Evolutionary conservation across 2,888 invertebrate genomes (phyloP), one percentile per base, ranked within the genome.

Genomic region (Psococerastis gibbosa): DNA sequence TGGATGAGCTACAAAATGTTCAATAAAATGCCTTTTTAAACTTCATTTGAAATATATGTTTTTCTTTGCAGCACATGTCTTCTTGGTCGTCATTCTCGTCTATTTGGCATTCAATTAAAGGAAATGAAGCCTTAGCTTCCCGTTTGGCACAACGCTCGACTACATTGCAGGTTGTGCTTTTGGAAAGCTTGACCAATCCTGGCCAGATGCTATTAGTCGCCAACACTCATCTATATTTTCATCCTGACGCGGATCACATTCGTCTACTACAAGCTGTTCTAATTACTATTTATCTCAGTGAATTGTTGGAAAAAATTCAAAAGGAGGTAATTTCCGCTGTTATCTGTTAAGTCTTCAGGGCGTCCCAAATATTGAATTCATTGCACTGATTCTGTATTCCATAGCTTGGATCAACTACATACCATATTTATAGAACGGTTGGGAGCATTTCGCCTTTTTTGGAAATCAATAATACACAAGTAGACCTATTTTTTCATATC

Each of bases 171-270:
- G 50, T 68, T 13, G 64, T 67, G 22, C 57, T 70, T 44, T 60
- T 84, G 22, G 65, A 71, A 52, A 71, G 72, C 2, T 57, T 64
- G 48, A 72, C 71, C 11, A 67, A 67, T 46, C 62, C 64, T 2
- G 60, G 64, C 46, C 68, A 76, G 52, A 60, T 75, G 44, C 53
- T 84, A 27, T 56, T 84, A 31, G 65, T 78, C 49, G 89, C 78
- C 13, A 94, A 91, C 56, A 91, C 88, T 2, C 95, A 97, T 66
- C 68, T 95, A 41, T 95, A 88, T 64, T 95, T 89, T 56, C 85
- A 87, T 58, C 89, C 91, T 1, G 76, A 82, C 59, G 83, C 92
- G 4, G 84, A 87, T 61, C 85, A 91, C 55, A 78, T 95, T 51
- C 68, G 95, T 48, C 64, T 92, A 3, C 58, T 94, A 17, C 95